Evolutionary conservation across 2,113 vertebrate species (phyloP), one percentile per base, ranked within the genome.

Genomic region (Falco punctatus): DNA sequence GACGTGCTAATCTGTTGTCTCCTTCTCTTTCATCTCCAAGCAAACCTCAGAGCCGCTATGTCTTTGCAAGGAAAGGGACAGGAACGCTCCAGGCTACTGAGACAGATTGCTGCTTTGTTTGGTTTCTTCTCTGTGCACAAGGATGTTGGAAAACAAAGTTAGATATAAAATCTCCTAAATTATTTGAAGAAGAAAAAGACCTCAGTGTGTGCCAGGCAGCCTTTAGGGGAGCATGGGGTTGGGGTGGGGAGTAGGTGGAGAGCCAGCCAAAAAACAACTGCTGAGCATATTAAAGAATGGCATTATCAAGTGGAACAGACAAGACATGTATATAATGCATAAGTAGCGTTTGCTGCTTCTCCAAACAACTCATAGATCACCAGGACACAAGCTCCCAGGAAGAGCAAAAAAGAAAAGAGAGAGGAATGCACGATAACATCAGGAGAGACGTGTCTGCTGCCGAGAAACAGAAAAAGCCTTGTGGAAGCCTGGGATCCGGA

Each of bases 301-400:
- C 94, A 97, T 97, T 97, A 97, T 95, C 96, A 93, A 97, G 97
- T 86, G 91, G 96, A 97, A 95, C 94, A 97, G 97, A 98, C 97
- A 97, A 92, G 97, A 97, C 97, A 94, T 70, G 94, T 92, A 92
- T 88, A 94, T 90, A 95, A 97, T 90, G 65, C 78, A 85, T 82
- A 95, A 95, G 92, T 9, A 89, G 67, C 16, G 66, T 86, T 94
- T 96, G 85, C 94, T 55, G 57, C 96, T 92, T 97, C 84, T 96
- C 89, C 86, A 97, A 96, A 96, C 83, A 97, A 87, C 95, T 94
- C 96, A 81, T 97, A 97, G 96, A 97, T 97, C 97, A 97, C 96
- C 78, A 55, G 91, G 92, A 91, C 90, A 70, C 79, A 26, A 58
- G 86, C 61, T 95, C 82, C 94, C 33, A 64, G 87, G 94, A 95